phyloP scores from a whole-genome alignment of 2,888 invertebrate genomes.

The Dysmachus trigonus region DNA sequence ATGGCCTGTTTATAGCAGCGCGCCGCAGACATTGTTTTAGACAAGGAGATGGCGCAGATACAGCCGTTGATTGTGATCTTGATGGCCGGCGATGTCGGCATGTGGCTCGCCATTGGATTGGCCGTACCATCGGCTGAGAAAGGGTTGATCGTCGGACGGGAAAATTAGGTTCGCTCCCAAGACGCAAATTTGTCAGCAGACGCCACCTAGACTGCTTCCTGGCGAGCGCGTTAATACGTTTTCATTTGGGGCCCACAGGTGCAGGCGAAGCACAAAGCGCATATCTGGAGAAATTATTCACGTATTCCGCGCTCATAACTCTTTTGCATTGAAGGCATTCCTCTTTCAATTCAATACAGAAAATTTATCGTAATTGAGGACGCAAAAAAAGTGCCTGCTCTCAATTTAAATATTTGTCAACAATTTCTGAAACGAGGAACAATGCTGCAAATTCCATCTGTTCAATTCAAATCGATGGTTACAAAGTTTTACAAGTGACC shows the following conservation, averaged over 20 bases:
- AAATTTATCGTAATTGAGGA: neutral
- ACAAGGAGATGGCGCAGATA: conserved; percentile 22
- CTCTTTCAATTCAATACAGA: neutral
- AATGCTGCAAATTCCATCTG: neutral
- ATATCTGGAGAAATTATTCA: neutral
- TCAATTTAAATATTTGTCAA: neutral
- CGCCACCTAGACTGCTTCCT: neutral
- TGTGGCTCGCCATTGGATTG: neutral
- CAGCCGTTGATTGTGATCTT: neutral
- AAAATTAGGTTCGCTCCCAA: conserved; percentile 4
- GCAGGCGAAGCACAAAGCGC: neutral
- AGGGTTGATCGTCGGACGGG: conserved; percentile 3
- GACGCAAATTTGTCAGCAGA: neutral
- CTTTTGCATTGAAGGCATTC: neutral
- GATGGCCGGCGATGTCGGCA: neutral
- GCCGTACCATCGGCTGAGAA: neutral
- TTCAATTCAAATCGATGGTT: neutral
- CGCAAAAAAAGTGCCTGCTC: neutral
- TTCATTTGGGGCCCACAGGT: neutral
- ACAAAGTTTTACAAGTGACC: neutral
- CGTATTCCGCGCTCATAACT: neutral
- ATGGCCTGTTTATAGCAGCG: conserved; percentile 14
- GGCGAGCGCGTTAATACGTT: neutral
- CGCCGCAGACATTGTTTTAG: neutral
- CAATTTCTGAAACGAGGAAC: neutral